These are phyloP conservation scores for Corapipo altera DNA, from an alignment of 2,113 vertebrate genomes.

Conservation along the genomic window DNA sequence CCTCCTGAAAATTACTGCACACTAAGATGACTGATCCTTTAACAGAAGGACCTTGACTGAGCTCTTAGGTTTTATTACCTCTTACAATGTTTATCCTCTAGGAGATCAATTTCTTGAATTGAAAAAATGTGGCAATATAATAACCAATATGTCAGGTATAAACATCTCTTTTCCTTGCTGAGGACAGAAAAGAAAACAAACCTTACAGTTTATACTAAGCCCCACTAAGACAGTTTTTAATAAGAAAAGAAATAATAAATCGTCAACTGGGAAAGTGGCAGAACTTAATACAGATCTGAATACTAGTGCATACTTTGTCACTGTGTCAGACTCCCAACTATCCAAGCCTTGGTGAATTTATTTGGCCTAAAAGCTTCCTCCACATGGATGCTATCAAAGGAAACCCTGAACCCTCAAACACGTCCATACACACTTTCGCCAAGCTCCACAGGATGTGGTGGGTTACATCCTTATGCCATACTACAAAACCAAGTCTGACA, in stretches of 20 bases:
- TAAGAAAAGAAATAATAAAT: neutral
- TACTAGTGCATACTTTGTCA: neutral
- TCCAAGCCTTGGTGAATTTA: neutral
- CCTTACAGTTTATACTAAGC: neutral
- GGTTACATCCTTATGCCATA: neutral
- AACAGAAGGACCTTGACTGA: neutral
- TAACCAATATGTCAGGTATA: neutral
- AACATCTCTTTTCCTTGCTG: neutral
- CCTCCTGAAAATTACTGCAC: neutral
- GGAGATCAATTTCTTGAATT: neutral
- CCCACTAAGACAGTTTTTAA: neutral
- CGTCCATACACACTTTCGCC: neutral
- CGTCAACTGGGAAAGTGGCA: neutral
- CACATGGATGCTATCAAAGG: neutral
- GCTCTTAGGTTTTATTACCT: neutral
- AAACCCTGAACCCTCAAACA: neutral
- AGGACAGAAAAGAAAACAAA: neutral
- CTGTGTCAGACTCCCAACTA: neutral
- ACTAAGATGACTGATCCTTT: neutral
- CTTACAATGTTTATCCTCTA: neutral
- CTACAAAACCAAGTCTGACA: neutral
- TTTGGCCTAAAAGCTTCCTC: neutral
- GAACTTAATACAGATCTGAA: neutral
- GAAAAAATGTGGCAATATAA: neutral
- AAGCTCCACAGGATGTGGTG: neutral